Evolutionary conservation across 2,113 vertebrate genomes (phyloP).

Genomic region (Apteryx owenii): DNA sequence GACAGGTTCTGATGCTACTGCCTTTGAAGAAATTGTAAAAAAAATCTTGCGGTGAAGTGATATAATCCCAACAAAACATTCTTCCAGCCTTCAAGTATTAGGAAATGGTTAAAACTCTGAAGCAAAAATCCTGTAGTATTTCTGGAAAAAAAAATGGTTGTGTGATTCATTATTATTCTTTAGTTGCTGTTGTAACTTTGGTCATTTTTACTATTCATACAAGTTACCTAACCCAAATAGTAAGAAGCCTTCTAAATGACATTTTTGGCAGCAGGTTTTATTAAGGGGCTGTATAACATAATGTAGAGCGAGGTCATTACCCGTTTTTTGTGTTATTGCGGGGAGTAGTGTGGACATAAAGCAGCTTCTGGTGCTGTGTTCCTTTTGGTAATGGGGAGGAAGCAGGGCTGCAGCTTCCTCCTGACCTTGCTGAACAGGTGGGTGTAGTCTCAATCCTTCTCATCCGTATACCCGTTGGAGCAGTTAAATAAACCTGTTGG

Average conservation of each 20-base stretch:
- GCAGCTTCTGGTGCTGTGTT: neutral
- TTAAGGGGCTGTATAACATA: neutral
- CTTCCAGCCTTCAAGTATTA: neutral
- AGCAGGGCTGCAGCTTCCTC: neutral
- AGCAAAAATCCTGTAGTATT: neutral
- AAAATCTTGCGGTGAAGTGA: neutral
- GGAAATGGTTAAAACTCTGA: neutral
- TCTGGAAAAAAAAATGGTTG: neutral
- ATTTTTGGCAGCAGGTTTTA: neutral
- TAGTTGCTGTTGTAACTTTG: neutral
- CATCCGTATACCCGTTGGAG: neutral
- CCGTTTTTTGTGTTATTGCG: neutral
- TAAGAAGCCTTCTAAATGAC: neutral
- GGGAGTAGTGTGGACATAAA: neutral
- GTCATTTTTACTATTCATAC: rapidly evolving
- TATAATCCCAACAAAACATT: neutral
- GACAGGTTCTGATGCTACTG: neutral
- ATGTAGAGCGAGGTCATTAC: neutral
- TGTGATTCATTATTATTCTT: neutral
- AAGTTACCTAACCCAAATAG: neutral
- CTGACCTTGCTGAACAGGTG: slow-evolving; percentile 19
- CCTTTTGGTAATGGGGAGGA: neutral
- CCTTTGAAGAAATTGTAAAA: neutral
- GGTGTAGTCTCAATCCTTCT: neutral
- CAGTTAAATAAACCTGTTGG: neutral